phyloP scores from a whole-genome alignment of 2,888 invertebrate genomes.

The Sarcophaga carnaria region DNA sequence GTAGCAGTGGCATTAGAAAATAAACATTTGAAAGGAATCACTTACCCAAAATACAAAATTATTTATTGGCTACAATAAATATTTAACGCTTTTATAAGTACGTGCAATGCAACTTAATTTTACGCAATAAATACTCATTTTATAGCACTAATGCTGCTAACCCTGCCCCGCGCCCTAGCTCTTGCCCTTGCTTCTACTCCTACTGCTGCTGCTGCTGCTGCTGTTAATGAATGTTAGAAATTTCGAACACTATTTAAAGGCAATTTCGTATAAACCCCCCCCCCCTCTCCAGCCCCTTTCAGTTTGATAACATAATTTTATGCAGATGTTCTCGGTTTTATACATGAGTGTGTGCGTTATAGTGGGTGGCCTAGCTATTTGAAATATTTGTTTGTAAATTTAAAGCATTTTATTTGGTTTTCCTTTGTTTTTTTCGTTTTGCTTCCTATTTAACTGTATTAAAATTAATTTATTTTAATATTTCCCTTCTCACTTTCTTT shows the following conservation, averaged over 20 bases:
- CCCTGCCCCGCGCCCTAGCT: too few species aligned
- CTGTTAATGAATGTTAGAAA: neutral
- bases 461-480: slow-evolving; percentile 16
- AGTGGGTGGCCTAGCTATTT: neutral
- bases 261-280: neutral
- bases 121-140: slow-evolving; percentile 50
- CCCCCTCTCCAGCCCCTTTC: neutral
- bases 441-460: slow-evolving; percentile 2
- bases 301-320: slow-evolving; percentile 54
- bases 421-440: neutral
- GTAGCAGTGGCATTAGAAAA: neutral
- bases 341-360: neutral
- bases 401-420: neutral
- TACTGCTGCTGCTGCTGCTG: neutral
- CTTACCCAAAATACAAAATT: slow-evolving; percentile 63
- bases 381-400: slow-evolving; percentile 5
- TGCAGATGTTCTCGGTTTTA: neutral
- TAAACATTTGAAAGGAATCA: slow-evolving; percentile 47
- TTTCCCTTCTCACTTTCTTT: neutral
- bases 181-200: neutral
- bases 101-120: slow-evolving; percentile 68
- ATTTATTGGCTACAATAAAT: slow-evolving; percentile 67
- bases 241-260: neutral
- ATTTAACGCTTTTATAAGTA: slow-evolving; percentile 68
- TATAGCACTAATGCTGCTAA: neutral